Evolutionary conservation across 1,140 invertebrate genomes (phyloP).

Genomic region (Ptiloglossa arizonensis): DNA sequence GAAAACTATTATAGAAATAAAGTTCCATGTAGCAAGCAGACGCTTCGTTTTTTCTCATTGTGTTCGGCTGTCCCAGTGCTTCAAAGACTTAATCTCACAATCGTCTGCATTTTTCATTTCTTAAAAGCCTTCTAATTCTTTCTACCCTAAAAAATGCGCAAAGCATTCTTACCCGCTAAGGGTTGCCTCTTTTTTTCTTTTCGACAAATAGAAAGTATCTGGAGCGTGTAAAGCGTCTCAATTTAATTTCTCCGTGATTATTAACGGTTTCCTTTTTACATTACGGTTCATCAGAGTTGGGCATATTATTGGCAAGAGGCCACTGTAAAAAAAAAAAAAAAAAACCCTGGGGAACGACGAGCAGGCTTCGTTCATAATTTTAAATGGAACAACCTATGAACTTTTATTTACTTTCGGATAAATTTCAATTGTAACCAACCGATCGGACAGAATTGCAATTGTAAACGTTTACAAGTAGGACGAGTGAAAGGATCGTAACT

Average conservation of each 20-base stretch:
- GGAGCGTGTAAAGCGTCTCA: neutral
- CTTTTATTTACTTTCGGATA: no score
- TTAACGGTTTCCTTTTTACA: neutral
- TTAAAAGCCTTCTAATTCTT: constrained; percentile 2
- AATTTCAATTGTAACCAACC: no score
- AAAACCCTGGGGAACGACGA: no score
- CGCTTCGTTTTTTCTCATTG: neutral
- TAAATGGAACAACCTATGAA: no score
- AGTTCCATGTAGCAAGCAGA: neutral
- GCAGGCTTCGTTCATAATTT: no score
- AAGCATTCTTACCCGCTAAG: neutral
- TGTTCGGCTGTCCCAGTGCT: neutral
- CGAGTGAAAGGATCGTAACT: no score
- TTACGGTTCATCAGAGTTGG: no score
- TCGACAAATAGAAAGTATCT: neutral
- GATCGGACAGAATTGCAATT: no score
- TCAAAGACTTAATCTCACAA: neutral
- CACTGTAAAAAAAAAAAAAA: neutral
- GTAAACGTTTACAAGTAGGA: no score
- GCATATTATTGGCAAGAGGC: no score
- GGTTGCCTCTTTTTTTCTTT: neutral
- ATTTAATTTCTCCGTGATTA: neutral
- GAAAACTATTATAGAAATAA: neutral
- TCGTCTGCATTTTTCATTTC: neutral
- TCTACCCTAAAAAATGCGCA: neutral